phyloP scores from a whole-genome alignment of 2,113 vertebrate species.

The Chaetura pelagica region DNA sequence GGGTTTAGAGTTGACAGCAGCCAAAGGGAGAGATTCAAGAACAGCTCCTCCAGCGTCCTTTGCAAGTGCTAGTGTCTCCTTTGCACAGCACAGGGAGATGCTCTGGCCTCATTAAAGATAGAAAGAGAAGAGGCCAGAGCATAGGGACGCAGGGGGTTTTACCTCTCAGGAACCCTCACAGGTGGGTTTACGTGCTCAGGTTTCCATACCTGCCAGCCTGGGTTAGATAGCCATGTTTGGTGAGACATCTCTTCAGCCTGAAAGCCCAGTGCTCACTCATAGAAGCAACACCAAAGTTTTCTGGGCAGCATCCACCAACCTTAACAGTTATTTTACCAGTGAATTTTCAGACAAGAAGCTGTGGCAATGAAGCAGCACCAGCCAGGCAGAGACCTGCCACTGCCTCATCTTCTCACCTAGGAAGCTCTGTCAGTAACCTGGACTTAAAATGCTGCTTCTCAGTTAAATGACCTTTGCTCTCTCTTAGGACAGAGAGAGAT shows the following conservation, averaged over 20 bases:
- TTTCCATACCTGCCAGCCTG: not conserved
- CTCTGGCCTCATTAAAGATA: fast-evolving
- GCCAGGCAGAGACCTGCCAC: not conserved
- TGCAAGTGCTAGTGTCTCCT: not conserved
- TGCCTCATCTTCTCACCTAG: not conserved
- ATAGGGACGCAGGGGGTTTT: not conserved
- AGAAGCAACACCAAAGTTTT: not conserved
- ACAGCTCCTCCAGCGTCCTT: not conserved
- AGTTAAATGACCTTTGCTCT: not conserved
- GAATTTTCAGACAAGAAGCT: not conserved
- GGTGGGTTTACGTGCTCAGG: not conserved
- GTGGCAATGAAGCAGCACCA: not conserved
- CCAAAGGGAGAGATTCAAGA: not conserved
- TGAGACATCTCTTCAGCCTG: fast-evolving
- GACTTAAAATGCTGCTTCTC: not conserved
- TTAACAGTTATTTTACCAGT: not conserved
- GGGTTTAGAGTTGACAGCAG: not conserved
- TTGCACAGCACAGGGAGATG: not conserved
- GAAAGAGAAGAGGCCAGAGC: not conserved
- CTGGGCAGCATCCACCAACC: not conserved
- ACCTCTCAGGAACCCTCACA: fast-evolving
- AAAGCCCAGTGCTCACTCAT: not conserved
- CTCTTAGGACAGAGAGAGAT: not conserved
- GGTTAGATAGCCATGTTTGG: not conserved
- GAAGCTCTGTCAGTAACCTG: not conserved